Conservation (phyloP, 2,113 vertebrate species). For the Psittacula cyanocephala region DNA sequence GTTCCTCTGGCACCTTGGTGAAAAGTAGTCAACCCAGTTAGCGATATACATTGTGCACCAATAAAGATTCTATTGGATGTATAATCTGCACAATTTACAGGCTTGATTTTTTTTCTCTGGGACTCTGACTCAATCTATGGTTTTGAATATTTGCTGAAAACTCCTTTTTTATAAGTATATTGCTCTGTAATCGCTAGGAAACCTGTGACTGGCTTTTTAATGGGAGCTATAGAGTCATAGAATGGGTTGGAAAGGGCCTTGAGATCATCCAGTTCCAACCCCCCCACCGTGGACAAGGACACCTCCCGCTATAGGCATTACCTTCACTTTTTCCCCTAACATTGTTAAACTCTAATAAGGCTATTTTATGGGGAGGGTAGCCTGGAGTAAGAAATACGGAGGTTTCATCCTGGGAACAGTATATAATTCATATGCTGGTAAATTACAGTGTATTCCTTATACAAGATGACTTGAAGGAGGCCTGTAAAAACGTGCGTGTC, state of each 20-base stretch:
- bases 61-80: slow-evolving; percentile 75
- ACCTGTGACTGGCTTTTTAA: slow-evolving; percentile 54
- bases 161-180: slow-evolving; percentile 66
- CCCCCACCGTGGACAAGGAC: too few relatives aligned
- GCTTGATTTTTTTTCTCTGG: slow-evolving; percentile 54
- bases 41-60: slow-evolving; percentile 54
- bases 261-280: too few relatives aligned
- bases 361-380: slow-evolving; percentile 51
- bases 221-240: background rate
- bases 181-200: slow-evolving; percentile 40
- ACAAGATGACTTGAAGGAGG: slow-evolving; percentile 43
- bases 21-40: slow-evolving; percentile 70
- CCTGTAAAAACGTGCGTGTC: background rate
- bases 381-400: slow-evolving; percentile 57
- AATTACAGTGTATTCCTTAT: slow-evolving; percentile 58
- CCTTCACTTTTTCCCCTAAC: slow-evolving; percentile 22
- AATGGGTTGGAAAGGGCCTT: too few relatives aligned
- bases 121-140: slow-evolving; percentile 53
- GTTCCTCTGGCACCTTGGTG: slow-evolving; percentile 63
- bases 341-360: slow-evolving; percentile 55
- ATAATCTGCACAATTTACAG: slow-evolving; percentile 67
- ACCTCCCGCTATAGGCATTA: background rate
- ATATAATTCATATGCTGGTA: slow-evolving; percentile 58
- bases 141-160: slow-evolving; percentile 49
- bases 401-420: slow-evolving; percentile 56